These are phyloP conservation scores for Punctoribates punctum DNA, from an alignment of 2,888 invertebrate genomes.

Conservation along the genomic window DNA sequence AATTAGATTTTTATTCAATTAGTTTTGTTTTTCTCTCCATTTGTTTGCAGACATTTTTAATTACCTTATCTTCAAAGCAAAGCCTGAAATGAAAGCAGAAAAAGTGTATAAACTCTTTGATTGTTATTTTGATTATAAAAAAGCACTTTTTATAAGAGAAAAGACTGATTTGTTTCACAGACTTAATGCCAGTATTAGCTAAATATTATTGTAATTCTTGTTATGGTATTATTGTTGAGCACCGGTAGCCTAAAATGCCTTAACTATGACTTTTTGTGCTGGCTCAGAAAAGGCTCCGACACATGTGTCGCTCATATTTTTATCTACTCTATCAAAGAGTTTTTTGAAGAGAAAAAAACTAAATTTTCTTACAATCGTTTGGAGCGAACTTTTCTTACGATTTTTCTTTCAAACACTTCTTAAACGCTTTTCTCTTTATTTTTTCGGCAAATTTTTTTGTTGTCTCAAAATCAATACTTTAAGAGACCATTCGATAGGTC, in stretches of 20 bases:
- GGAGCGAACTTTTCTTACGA: too few relatives aligned
- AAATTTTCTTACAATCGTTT: background rate
- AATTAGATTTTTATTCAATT: too few relatives aligned
- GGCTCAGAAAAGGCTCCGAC: background rate
- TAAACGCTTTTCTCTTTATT: too few relatives aligned
- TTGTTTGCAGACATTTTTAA: too few relatives aligned
- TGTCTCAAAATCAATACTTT: constrained; percentile 14
- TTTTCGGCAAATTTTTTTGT: background rate
- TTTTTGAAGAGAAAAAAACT: background rate
- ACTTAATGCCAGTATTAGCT: background rate
- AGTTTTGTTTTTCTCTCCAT: too few relatives aligned
- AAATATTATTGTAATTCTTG: background rate
- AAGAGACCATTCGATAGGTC: constrained; percentile 5
- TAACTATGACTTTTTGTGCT: background rate
- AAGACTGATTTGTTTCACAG: background rate
- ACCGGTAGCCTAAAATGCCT: background rate
- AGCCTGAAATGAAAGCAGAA: too few relatives aligned
- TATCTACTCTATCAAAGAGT: background rate
- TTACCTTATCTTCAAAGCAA: too few relatives aligned
- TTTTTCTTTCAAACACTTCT: too few relatives aligned
- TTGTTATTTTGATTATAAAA: too few relatives aligned
- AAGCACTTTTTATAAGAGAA: too few relatives aligned
- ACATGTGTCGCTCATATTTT: background rate
- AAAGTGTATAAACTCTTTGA: too few relatives aligned
- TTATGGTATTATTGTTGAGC: background rate